A percentile compares a stretch with the other conserved stretches of the same genome.
phyloP scores from a whole-genome alignment of 2,888 invertebrate species.

The Standfussiana lucernea region DNA sequence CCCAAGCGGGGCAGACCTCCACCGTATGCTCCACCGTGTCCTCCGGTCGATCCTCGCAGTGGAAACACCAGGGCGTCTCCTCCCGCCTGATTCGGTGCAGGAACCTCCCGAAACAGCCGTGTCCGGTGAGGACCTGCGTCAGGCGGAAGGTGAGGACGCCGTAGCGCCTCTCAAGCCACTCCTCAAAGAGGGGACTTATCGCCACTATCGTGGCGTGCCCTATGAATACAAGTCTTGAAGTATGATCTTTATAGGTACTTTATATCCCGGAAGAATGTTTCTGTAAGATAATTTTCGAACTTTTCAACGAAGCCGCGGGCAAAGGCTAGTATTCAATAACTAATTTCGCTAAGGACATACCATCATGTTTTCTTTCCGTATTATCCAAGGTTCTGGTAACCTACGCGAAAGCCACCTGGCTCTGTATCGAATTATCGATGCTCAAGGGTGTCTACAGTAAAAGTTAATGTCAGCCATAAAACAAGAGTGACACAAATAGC shows the following conservation, averaged over 20 bases:
- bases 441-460: constrained; percentile 40
- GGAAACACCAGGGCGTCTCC: no score
- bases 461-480: constrained; percentile 47
- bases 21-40: no score
- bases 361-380: not conserved
- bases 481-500: constrained; percentile 47
- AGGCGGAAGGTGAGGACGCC: no score
- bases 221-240: not conserved
- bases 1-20: no score
- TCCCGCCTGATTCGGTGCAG: no score
- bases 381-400: not conserved
- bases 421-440: constrained; percentile 15
- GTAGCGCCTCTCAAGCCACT: no score
- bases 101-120: no score
- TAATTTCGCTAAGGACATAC: not conserved
- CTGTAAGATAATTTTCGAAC: not conserved
- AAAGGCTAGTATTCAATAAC: not conserved
- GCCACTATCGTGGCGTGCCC: no score
- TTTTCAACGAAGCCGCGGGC: not conserved
- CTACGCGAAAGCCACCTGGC: not conserved
- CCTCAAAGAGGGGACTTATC: no score
- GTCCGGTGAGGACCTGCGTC: no score
- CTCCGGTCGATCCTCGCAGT: no score
- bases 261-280: not conserved
- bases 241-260: not conserved